Evolutionary conservation across 2,113 vertebrate species (phyloP).

Genomic region (Spheniscus mendiculus): DNA sequence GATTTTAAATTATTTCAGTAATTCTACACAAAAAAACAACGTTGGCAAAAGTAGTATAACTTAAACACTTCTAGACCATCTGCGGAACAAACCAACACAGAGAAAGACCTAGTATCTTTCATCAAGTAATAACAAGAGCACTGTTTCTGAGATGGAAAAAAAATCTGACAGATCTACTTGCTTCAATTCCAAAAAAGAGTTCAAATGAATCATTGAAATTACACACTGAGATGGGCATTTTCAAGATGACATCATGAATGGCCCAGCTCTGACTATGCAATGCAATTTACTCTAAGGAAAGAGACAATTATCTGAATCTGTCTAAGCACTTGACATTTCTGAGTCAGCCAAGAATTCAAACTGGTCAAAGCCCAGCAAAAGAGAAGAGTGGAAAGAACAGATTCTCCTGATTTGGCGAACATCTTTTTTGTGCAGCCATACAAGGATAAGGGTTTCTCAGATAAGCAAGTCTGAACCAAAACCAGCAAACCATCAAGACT

Average conservation of each 20-base stretch:
- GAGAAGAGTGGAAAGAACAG: background rate
- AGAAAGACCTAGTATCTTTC: background rate
- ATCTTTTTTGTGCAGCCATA: background rate
- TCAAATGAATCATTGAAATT: background rate
- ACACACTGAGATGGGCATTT: background rate
- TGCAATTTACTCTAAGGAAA: conserved; percentile 5
- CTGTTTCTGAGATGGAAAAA: background rate
- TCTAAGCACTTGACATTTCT: background rate
- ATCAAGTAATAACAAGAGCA: background rate
- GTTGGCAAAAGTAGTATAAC: background rate
- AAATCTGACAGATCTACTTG: background rate
- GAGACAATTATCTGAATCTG: conserved; percentile 8
- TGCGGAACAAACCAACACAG: background rate
- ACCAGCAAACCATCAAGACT: background rate
- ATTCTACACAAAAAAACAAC: background rate
- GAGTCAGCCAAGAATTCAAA: background rate
- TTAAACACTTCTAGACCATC: background rate
- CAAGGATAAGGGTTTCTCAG: background rate
- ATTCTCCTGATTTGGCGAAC: background rate
- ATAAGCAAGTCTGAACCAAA: background rate
- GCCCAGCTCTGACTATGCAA: background rate
- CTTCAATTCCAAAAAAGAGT: background rate
- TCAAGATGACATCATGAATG: background rate
- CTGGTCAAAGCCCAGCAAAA: background rate
- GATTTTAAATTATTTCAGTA: background rate